Evolutionary conservation across 2,113 vertebrate genomes (phyloP), one percentile per base, ranked within the genome.

Genomic region (Brachypteracias leptosomus): DNA sequence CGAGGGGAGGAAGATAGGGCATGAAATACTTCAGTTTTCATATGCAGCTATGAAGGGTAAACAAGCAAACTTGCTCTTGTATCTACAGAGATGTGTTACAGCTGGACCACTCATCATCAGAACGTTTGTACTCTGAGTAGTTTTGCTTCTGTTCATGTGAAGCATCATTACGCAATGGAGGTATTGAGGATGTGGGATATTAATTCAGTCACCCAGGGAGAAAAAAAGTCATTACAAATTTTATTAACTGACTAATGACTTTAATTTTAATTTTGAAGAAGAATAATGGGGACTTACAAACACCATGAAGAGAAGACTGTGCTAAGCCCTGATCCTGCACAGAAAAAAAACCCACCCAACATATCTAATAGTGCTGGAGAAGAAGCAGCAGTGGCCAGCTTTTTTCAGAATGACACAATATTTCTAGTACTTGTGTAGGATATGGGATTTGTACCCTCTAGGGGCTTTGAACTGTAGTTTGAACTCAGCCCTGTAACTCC

Each of bases 211-310:
- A 88, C 46, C 47, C 20, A 71, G 47, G 47, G 36, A 89, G 58
- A 19, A 73, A 70, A 77, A 85, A 58, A 55, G 7, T 28, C 63
- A 65, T 65, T 76, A 72, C 15, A 92, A 80, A 72, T 93, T 87
- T 67, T 87, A 46, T 75, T 91, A 91, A 68, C 12, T 51, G n/a
- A 71, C 19, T 91, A 72, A 84, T 58, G 22, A 51, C 49, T 65
- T 89, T 81, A 75, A 75, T 92, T 95, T 85, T 75, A 3, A 88
- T 88, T 85, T 89, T 85, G 74, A 75, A 80, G 65, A 66, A 49
- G 16, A 87, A 59, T 35, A 93, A 89, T 54, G 9, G 31, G 2
- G 2, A 58, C 33, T 89, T 68, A 59, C 1, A 71, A 66, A 63
- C 12, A 35, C 28, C 16, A 33, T 38, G 13, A 93, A 63, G 20